Conservation (phyloP, 2,888 invertebrate species). For the Gymnocheta viridis region DNA sequence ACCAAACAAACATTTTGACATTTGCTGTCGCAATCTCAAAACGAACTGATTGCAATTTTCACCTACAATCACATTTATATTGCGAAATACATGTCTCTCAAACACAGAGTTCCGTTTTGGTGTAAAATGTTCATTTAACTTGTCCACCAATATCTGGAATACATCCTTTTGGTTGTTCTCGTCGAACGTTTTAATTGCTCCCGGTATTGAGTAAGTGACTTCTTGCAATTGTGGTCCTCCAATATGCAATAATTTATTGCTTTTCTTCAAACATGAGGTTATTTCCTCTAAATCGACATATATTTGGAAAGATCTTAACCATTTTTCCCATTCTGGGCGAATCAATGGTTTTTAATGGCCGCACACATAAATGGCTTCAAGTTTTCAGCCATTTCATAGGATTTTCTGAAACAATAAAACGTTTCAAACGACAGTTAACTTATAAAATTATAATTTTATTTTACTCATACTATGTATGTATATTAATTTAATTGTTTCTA, state of each 20-base stretch:
- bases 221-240: constrained; percentile 51
- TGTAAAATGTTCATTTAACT: constrained; percentile 38
- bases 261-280: constrained; percentile 52
- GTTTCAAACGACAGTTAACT: no score
- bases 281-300: constrained; percentile 54
- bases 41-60: constrained; percentile 49
- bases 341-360: constrained; percentile 50
- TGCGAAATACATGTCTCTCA: constrained; percentile 52
- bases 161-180: constrained; percentile 46
- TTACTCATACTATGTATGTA: no score
- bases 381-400: constrained; percentile 39
- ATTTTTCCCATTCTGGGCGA: constrained; percentile 53
- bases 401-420: no score
- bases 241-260: constrained; percentile 51
- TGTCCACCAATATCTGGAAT: constrained; percentile 46
- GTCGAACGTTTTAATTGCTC: constrained; percentile 44
- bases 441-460: no score
- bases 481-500: no score
- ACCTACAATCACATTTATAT: constrained; percentile 35
- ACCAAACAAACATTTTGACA: constrained; percentile 52
- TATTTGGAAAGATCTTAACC: constrained; percentile 53
- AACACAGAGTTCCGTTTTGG: constrained; percentile 44
- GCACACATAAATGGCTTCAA: constrained; percentile 54
- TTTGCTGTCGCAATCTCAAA: constrained; percentile 50
- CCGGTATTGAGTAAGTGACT: constrained; percentile 53